Evolutionary conservation across 2,888 invertebrate genomes (phyloP).

Genomic region (Drosophila peninsularis): DNA sequence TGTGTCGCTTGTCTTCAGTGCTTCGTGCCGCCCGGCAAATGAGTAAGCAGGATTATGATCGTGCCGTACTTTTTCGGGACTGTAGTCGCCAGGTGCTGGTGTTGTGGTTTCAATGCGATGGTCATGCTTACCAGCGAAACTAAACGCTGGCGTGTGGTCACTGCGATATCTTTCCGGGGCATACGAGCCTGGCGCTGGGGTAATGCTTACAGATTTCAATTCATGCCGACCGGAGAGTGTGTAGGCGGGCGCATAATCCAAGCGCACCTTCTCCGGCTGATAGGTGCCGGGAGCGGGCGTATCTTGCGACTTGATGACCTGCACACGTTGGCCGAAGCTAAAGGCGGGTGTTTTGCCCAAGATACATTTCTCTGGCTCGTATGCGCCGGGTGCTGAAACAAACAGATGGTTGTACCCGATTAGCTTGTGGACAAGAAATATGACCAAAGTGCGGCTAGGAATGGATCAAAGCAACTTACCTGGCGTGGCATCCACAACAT

Average conservation of each 20-base stretch:
- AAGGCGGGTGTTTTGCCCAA: conserved; percentile 88
- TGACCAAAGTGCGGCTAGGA: not conserved
- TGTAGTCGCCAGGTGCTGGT: conserved; percentile 89
- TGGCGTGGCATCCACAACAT: conserved; percentile 83
- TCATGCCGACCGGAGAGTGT: conserved; percentile 84
- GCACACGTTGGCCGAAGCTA: conserved; percentile 89
- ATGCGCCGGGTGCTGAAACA: conserved; percentile 87
- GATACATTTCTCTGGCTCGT: conserved; percentile 86
- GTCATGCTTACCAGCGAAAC: conserved; percentile 88
- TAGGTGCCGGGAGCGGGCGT: conserved; percentile 86
- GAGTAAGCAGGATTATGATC: conserved; percentile 88
- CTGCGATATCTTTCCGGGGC: conserved; percentile 86
- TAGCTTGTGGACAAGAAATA: not conserved
- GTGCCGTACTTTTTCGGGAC: conserved; percentile 87
- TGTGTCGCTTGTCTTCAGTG: conserved; percentile 86
- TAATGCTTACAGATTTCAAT: conserved; percentile 76
- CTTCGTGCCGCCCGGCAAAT: conserved; percentile 86
- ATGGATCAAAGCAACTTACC: conserved; percentile 54
- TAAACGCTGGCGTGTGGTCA: conserved; percentile 85
- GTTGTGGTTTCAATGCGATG: conserved; percentile 85
- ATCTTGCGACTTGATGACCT: conserved; percentile 85
- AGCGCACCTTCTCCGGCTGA: conserved; percentile 86
- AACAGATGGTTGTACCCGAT: not conserved
- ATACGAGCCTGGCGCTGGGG: conserved; percentile 86
- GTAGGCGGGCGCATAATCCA: conserved; percentile 85